These are phyloP conservation scores for Macheiramphus alcinus DNA, from an alignment of 2,113 vertebrate species.

Conservation along the genomic window DNA sequence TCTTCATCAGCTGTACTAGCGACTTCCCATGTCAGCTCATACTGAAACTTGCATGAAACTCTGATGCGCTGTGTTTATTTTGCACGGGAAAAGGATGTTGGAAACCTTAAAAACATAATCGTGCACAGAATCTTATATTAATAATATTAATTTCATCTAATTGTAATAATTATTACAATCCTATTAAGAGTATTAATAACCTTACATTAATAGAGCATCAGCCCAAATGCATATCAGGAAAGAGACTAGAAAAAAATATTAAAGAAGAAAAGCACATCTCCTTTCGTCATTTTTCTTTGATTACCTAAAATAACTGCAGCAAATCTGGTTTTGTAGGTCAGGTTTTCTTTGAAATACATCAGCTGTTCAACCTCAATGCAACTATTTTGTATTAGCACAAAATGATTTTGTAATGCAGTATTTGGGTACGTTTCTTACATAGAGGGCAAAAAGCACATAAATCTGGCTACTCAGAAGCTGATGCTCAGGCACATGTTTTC, in stretches of 20 bases:
- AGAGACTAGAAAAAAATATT: background rate
- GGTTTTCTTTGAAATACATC: background rate
- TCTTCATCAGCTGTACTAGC: background rate
- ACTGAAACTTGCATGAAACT: background rate
- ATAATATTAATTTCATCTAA: background rate
- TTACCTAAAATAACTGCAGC: background rate
- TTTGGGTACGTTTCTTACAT: background rate
- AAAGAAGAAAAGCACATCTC: background rate
- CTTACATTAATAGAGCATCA: background rate
- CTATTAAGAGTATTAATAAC: background rate
- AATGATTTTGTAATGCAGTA: background rate
- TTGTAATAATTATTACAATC: background rate
- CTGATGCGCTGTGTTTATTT: background rate
- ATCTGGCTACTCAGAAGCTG: background rate
- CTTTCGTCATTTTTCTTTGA: background rate
- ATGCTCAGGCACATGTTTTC: background rate
- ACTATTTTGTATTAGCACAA: background rate
- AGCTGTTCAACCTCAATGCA: background rate
- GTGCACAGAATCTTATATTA: background rate
- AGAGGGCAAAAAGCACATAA: background rate
- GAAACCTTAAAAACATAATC: background rate
- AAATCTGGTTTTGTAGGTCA: background rate
- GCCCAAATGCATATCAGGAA: background rate
- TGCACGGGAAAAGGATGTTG: background rate
- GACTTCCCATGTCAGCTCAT: background rate